Percentiles rank a stretch among this genome's conserved stretches.
phyloP scores from a whole-genome alignment of 2,113 vertebrate genomes.

The Gallinago jamesoni region DNA sequence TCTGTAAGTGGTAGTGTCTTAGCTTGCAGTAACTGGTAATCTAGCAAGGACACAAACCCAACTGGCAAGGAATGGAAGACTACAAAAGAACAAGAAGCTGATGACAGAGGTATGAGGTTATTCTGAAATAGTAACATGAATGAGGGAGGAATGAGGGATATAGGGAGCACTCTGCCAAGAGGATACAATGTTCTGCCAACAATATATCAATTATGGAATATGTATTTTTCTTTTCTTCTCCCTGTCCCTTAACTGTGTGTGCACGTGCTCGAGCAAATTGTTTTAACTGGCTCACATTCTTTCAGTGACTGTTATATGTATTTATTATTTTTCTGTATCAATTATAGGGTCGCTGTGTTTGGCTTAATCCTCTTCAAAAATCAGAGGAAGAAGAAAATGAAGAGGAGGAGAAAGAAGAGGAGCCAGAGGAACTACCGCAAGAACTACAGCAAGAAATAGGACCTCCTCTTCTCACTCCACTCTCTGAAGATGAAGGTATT shows the following conservation, averaged over 20 bases:
- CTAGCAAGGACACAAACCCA: background rate
- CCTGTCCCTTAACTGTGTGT: fast-evolving
- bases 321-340: background rate
- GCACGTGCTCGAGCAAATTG: background rate
- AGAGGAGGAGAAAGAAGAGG: slow-evolving; percentile 78
- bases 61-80: background rate
- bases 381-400: slow-evolving; percentile 75
- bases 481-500: slow-evolving; percentile 92
- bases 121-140: background rate
- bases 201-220: background rate
- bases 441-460: slow-evolving; percentile 88
- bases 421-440: slow-evolving; percentile 79
- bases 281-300: background rate
- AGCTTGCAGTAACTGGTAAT: background rate
- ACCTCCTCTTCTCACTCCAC: slow-evolving; percentile 86
- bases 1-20: background rate
- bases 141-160: background rate
- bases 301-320: background rate
- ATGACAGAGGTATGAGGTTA: background rate
- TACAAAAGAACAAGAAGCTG: background rate
- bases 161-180: background rate
- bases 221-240: background rate
- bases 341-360: slow-evolving; percentile 88
- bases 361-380: slow-evolving; percentile 85
- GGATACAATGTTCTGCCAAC: background rate